Base-by-base conservation (phyloP, 2,797 vertebrate genomes). In the Pteronotus mesoamericanus region DNA sequence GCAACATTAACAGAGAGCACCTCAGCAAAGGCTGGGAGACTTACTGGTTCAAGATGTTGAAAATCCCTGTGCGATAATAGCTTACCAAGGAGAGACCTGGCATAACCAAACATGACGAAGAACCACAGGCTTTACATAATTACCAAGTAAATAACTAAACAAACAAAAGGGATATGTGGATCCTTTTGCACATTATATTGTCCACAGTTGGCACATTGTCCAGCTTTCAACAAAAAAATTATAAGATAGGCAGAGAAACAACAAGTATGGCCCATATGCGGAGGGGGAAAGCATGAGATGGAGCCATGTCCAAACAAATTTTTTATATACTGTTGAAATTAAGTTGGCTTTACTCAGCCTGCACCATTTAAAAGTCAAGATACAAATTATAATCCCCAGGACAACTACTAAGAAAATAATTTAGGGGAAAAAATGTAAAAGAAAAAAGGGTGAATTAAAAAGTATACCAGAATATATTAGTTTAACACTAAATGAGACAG, bases 281-380 rank as follows among this genome's bases (percentile, higher is more conserved):
- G 32, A 39, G 6, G 34, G 9, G 24, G 2, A 7, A 24, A 44
- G 1, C n/a, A 61, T 42, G 42, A 26, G 34, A 51, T 78, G 16
- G 16, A 84, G 16, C 24, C 34, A 6, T 72, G 34, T 66, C 26
- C 34, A 59, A 85, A 34, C 55, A 57, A 18, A 71, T 12, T 37
- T 72, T 59, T 93, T 72, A 12, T 71, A 11, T 74, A 9, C 37
- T 84, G 18, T 53, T 94, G 57, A 96, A 94, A 86, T 89, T 79
- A 94, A 79, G 11, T 91, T 94, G 66, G 12, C 82, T 94, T 91
- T 64, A 66, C 66, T 88, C 46, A 85, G 0, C 53, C 22, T 85
- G 37, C 16, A 22, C 80, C 91, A 48, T 94, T 92, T 93, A 53
- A 71, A 71, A 66, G 42, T 92, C 95, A 80, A 89, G 44, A n/a